Evolutionary conservation across 2,797 vertebrate genomes (phyloP), one percentile per base, ranked within the genome.

Genomic region (Protosalanx chinensis): DNA sequence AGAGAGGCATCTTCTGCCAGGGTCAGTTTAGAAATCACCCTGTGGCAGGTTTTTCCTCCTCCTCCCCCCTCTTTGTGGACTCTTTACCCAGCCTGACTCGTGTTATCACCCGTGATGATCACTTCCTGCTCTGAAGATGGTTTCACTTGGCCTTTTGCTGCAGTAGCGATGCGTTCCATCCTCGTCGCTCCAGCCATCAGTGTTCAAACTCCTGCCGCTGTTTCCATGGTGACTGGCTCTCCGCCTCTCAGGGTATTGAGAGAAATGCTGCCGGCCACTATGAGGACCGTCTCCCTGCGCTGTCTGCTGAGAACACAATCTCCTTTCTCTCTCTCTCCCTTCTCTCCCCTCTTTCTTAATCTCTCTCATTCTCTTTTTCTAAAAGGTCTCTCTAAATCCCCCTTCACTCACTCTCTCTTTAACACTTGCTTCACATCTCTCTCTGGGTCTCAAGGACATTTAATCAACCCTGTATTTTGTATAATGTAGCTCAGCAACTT

Each of bases 201-300:
- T 53, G 56, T 67, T 67, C 27, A 67, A 65, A 67, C 64, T 73
- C 70, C 53, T 30, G 49, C 46, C 30, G 49, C 71, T 61, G 71
- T 72, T 72, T 67, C 71, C 72, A 73, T 73, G 66, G 65, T 35
- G 58, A 73, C 64, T 57, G 53, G 46, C 57, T 68, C 57, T 67
- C 64, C 16, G 41, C 65, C 72, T 68, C 18, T 59, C 71, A 61
- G 58, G 64, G 64, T 67, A 67, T 62, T 62, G 37, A 65, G 49
- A 23, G n/a, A 7, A 41, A 6, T 16, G 4, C 51, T n/a, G 15
- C 4, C 4, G 51, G 4, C 6, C 51, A 4, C 30, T 51, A 58
- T 35, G 29, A 23, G 30, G 18, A 67, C 61, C n/a, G 64, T 73
- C 72, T 73, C 57, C 27, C 8, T n/a, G 32, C 49, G 41, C 33